Evolutionary conservation across 2,113 vertebrate genomes (phyloP).

Genomic region (Electrona antarctica): DNA sequence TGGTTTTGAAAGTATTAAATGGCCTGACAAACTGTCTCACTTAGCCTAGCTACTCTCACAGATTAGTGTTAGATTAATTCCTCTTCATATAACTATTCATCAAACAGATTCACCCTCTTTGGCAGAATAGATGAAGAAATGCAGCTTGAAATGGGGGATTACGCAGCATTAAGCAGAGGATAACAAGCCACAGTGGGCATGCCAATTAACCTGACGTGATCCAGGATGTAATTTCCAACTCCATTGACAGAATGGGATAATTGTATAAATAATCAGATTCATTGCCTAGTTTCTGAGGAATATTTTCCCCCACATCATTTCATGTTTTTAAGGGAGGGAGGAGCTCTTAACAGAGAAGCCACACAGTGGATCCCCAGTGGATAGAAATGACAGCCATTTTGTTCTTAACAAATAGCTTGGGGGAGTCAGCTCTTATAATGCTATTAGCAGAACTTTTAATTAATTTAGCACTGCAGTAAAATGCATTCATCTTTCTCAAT

Average conservation of each 20-base stretch:
- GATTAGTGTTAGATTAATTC: not conserved
- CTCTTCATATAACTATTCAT: not conserved
- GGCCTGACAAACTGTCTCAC: not conserved
- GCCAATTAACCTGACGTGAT: constrained; percentile 36
- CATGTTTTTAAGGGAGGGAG: constrained; percentile 11
- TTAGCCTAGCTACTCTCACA: not conserved
- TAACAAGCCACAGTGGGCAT: constrained; percentile 21
- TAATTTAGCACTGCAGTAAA: not conserved
- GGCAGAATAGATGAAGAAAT: not conserved
- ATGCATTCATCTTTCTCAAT: constrained; percentile 7
- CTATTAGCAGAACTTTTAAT: constrained; percentile 14
- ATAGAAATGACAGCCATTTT: constrained; percentile 36
- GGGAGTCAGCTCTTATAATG: not conserved
- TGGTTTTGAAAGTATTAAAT: not conserved
- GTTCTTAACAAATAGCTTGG: constrained; percentile 36
- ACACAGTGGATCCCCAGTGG: not conserved
- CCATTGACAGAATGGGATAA: constrained; percentile 15
- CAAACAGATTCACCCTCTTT: not conserved
- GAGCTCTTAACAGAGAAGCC: constrained; percentile 1
- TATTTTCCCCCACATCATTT: constrained; percentile 10
- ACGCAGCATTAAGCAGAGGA: constrained; percentile 5
- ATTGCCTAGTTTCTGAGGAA: constrained; percentile 18
- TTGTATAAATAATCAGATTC: constrained; percentile 14
- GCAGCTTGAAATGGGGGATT: constrained; percentile 23
- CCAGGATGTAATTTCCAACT: constrained; percentile 28